Percentiles rank a stretch among this genome's conserved stretches.
Conservation (phyloP, 2,113 vertebrate genomes). For the Perognathus longimembris region DNA sequence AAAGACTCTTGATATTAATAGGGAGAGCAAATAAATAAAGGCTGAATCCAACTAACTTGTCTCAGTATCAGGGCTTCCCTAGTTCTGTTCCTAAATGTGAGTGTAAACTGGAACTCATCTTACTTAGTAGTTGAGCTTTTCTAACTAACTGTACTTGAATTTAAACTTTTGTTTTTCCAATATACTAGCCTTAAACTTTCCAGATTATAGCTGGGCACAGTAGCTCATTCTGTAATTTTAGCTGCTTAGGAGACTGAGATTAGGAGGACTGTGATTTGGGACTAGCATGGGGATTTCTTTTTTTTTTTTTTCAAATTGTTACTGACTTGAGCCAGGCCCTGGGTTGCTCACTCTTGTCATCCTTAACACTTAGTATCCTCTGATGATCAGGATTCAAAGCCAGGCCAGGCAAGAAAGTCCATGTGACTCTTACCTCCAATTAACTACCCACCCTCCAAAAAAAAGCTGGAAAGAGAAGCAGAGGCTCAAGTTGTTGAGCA, state of each 20-base stretch:
- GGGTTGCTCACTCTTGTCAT: no score
- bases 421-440: no score
- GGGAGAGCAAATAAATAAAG: neutral
- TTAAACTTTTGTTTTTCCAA: constrained; percentile 32
- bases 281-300: neutral
- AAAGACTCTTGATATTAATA: constrained; percentile 23
- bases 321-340: no score
- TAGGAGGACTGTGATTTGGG: no score
- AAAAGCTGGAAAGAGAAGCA: no score
- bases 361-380: no score
- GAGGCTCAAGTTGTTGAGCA: no score
- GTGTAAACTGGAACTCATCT: neutral
- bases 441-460: no score
- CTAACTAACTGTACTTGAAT: constrained; percentile 3
- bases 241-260: no score
- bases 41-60: neutral
- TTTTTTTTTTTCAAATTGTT: neutral
- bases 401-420: no score
- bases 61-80: neutral
- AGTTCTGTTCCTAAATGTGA: neutral
- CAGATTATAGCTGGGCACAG: neutral
- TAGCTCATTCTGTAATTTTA: no score
- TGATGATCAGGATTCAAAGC: no score
- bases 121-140: constrained; percentile 3
- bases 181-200: constrained; percentile 30